phyloP scores from a whole-genome alignment of 92 coral and sea anemone species.

The Palythoa caribaeorum region DNA sequence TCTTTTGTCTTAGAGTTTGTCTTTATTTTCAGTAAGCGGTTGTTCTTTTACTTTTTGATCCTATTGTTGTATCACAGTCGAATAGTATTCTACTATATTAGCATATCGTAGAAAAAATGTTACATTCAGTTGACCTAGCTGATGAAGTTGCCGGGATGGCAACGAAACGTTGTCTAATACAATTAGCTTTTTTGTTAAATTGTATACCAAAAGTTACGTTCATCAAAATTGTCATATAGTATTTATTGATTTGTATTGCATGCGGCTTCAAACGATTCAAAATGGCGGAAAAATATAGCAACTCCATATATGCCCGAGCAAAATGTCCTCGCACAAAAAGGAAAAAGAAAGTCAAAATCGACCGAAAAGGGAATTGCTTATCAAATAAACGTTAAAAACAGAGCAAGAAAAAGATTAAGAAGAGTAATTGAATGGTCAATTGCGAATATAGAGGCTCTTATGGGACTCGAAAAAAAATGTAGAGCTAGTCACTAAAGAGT shows the following conservation, averaged over 20 bases:
- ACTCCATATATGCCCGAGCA: slow-evolving; percentile 19
- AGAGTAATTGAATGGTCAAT: slow-evolving; percentile 50
- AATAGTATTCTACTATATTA: too few relatives aligned
- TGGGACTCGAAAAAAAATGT: slow-evolving; percentile 48
- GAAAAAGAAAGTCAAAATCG: slow-evolving; percentile 47
- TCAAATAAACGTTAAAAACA: slow-evolving; percentile 34
- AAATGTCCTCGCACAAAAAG: slow-evolving; percentile 17
- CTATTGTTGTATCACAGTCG: too few relatives aligned
- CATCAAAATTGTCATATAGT: not conserved
- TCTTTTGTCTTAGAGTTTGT: too few relatives aligned
- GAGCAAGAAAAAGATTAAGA: slow-evolving; percentile 47
- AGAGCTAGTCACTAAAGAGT: slow-evolving; percentile 28
- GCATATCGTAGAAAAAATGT: too few relatives aligned
- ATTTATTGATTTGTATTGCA: not conserved
- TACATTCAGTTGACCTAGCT: too few relatives aligned
- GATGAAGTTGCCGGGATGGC: too few relatives aligned
- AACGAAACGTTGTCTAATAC: too few relatives aligned
- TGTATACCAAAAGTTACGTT: too few relatives aligned
- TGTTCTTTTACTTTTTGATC: too few relatives aligned
- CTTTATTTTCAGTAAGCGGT: too few relatives aligned
- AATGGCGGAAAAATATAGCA: not conserved
- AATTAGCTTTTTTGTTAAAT: too few relatives aligned
- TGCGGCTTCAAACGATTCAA: not conserved
- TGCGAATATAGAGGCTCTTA: slow-evolving; percentile 48
- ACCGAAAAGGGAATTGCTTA: slow-evolving; percentile 54